Evolutionary conservation across 2,888 invertebrate genomes (phyloP).

Genomic region (Melanargia galathea): DNA sequence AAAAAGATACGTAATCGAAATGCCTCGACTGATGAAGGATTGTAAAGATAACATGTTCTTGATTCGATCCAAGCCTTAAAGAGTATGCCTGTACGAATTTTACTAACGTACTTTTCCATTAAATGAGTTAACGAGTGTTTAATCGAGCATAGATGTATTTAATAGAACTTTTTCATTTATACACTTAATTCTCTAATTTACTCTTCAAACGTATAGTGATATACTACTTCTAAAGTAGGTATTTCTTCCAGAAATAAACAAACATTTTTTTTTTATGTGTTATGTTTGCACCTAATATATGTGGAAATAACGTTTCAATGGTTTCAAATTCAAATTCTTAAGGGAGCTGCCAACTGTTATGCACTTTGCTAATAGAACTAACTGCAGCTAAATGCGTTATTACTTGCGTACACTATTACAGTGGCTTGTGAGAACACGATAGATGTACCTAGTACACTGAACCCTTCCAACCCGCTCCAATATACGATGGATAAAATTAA

Average conservation of each 20-base stretch:
- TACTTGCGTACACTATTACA: slow-evolving; percentile 40
- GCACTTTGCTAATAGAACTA: slow-evolving; percentile 47
- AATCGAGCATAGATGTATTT: no score
- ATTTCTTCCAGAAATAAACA: no score
- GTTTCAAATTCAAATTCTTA: slow-evolving; percentile 6
- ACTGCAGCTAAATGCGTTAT: slow-evolving; percentile 60
- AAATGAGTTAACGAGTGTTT: no score
- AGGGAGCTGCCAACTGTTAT: slow-evolving; percentile 29
- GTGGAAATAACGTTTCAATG: not conserved
- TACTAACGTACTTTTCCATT: not conserved
- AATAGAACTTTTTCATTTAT: not conserved
- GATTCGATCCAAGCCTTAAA: not conserved
- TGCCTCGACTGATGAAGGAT: slow-evolving; percentile 2
- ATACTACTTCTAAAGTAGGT: no score
- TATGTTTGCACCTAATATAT: no score
- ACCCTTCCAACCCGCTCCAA: slow-evolving; percentile 69
- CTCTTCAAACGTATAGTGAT: no score
- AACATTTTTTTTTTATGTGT: no score
- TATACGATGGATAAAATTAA: slow-evolving; percentile 38
- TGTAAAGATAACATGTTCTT: not conserved
- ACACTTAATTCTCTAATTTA: no score
- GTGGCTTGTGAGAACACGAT: slow-evolving; percentile 53
- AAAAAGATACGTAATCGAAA: slow-evolving; percentile 12
- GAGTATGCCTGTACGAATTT: not conserved
- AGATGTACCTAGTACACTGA: slow-evolving; percentile 60